Evolutionary conservation across 2,797 vertebrate species (phyloP), one percentile per base, ranked within the genome.

Genomic region (Tangara arthus): DNA sequence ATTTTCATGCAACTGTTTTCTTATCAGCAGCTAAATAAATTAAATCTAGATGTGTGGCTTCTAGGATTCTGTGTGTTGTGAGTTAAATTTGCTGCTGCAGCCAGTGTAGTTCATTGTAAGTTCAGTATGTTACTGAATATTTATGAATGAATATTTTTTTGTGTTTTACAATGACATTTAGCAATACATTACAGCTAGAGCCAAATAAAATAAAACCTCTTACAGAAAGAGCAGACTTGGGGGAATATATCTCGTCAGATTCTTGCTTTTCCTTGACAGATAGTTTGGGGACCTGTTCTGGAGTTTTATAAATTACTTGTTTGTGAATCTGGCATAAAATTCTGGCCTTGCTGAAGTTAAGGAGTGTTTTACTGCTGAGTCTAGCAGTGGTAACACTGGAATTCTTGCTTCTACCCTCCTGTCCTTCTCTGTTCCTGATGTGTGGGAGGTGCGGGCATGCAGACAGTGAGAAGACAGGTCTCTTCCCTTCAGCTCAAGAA

Each of bases 101-200:
- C 65, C 87, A 93, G 60, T 53, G 77, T 64, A 93, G 91, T 96
- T 97, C 95, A 94, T 30, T 84, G 12, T 70, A 94, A 97, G 95
- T 97, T 96, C 95, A 96, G 68, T 93, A 82, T 93, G 91, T 95
- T 95, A 88, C 94, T 94, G 91, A 97, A 96, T 96, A 94, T 96
- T 96, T 96, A 95, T 95, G 95, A 97, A 96, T 97, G 91, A 91
- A 84, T 94, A 72, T 84, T 94, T 93, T 93, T 95, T 84, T 95
- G 66, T 8, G 3, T 95, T 95, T 97, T 95, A 95, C 87, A 96
- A 53, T 86, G 90, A 77, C 83, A 94, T 87, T 90, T 95, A 94
- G 95, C 81, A 87, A 94, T 96, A 90, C 32, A 6, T 94, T 93
- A 89, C 44, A 82, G 53, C 64, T 75, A 82, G 55, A 93, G 87